phyloP scores from a whole-genome alignment of 2,797 vertebrate genomes.

The Anisognathus igniventris region DNA sequence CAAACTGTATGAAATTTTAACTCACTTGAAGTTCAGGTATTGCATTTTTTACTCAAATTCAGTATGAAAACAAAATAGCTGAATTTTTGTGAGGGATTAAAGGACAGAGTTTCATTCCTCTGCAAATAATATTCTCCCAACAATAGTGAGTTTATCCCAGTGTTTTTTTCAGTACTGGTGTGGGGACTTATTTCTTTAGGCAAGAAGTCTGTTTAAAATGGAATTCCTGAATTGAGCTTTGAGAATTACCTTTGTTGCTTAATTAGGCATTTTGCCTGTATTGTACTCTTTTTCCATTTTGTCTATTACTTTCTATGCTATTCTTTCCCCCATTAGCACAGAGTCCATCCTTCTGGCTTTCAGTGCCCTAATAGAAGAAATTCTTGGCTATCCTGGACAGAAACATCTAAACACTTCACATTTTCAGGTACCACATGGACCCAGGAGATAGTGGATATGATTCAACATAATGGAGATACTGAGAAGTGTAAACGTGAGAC shows the following conservation, averaged over 20 bases:
- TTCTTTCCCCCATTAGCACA: not conserved
- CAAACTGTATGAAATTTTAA: not conserved
- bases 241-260: not conserved
- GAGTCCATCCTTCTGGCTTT: not conserved
- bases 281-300: not conserved
- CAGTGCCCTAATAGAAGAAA: not conserved
- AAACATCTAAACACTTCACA: not conserved
- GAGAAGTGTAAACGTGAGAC: slow-evolving; percentile 64
- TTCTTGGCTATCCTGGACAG: not conserved
- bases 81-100: not conserved
- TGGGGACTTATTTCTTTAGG: not conserved
- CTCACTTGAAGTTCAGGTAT: not conserved
- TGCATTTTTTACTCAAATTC: not conserved
- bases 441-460: slow-evolving; percentile 77
- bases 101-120: not conserved
- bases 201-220: not conserved
- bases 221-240: not conserved
- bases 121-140: not conserved
- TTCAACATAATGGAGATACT: slow-evolving; percentile 66
- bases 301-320: not conserved
- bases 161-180: not conserved
- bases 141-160: not conserved
- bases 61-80: not conserved
- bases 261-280: not conserved
- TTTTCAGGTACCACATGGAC: slow-evolving; percentile 76